These are phyloP conservation scores for Amblyjoppa fuscipennis DNA, from an alignment of 2,888 invertebrate genomes.

Conservation along the genomic window DNA sequence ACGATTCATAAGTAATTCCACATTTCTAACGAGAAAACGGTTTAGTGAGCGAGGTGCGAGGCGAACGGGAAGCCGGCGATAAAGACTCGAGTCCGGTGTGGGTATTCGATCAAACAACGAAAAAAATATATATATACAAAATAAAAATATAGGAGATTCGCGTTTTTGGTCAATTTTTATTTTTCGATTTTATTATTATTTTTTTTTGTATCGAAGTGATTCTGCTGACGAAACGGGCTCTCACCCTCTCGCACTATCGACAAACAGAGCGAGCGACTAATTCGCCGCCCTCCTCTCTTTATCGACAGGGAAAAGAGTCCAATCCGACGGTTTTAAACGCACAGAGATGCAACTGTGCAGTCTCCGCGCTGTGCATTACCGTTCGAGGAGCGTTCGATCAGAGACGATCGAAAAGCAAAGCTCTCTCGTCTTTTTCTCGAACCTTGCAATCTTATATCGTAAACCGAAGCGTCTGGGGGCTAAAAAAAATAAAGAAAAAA, in stretches of 20 bases:
- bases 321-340: not conserved
- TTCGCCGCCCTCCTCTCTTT: not conserved
- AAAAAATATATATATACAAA: too few species aligned
- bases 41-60: constrained; percentile 14
- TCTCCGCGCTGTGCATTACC: not conserved
- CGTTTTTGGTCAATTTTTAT: too few species aligned
- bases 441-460: not conserved
- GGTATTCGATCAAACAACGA: not conserved
- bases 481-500: not conserved
- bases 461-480: too few species aligned
- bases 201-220: too few species aligned
- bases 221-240: not conserved
- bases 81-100: not conserved
- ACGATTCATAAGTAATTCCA: not conserved
- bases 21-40: not conserved
- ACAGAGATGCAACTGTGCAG: constrained; percentile 24
- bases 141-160: too few species aligned
- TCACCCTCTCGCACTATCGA: not conserved
- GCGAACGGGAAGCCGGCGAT: constrained; percentile 41
- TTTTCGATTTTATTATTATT: too few species aligned
- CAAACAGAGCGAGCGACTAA: not conserved
- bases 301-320: too few species aligned
- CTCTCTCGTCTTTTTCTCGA: not conserved
- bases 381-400: not conserved
- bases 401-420: not conserved